Evolutionary conservation across 2,888 invertebrate genomes (phyloP).

Genomic region (Apodemia duryi): DNA sequence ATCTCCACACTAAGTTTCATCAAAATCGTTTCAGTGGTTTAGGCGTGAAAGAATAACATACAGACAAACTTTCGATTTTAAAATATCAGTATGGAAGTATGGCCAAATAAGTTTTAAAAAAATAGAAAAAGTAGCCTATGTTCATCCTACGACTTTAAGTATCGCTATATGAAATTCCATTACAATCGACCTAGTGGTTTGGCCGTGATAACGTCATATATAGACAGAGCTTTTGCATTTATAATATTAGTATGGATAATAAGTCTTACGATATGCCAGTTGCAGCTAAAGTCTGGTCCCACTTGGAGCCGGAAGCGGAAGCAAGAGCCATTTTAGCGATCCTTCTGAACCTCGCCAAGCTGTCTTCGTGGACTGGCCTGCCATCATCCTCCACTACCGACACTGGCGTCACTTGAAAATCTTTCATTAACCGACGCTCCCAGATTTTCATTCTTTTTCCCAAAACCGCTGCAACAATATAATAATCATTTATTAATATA

Average conservation of each 20-base stretch:
- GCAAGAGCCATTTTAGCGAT: constrained; percentile 86
- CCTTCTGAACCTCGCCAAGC: constrained; percentile 84
- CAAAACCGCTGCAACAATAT: constrained; percentile 76
- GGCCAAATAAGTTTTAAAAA: too few relatives aligned
- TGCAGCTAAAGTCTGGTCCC: constrained; percentile 84
- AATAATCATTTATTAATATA: background rate
- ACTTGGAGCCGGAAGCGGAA: constrained; percentile 84
- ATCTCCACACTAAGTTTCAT: too few relatives aligned
- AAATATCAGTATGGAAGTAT: too few relatives aligned
- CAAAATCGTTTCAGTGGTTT: too few relatives aligned
- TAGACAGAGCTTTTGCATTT: too few relatives aligned
- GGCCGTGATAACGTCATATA: too few relatives aligned
- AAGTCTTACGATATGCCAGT: constrained; percentile 76
- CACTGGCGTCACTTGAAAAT: constrained; percentile 91
- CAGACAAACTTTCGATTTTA: too few relatives aligned
- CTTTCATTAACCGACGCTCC: constrained; percentile 93
- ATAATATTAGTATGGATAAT: background rate
- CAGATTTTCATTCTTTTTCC: constrained; percentile 90
- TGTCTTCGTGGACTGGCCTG: constrained; percentile 74
- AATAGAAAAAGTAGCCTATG: too few relatives aligned
- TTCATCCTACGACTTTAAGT: too few relatives aligned
- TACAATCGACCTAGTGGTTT: too few relatives aligned
- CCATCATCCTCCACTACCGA: constrained; percentile 79
- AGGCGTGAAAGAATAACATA: too few relatives aligned
- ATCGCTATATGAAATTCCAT: too few relatives aligned